Base-by-base conservation (phyloP, 2,113 vertebrate genomes). In the Lophura nycthemera region DNA sequence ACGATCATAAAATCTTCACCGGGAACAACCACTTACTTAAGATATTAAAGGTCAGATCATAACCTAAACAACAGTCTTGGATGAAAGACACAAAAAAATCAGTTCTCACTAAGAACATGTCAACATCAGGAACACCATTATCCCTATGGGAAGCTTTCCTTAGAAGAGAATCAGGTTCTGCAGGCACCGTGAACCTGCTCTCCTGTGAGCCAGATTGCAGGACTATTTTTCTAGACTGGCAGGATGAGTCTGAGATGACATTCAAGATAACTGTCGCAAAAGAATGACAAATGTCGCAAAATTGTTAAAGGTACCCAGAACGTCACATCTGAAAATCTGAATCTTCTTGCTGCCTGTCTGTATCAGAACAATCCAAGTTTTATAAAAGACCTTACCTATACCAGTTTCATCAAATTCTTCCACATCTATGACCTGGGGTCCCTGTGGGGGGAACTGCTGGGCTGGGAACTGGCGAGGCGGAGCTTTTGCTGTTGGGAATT, bases 341-440 rank as follows among this genome's bases (percentile, higher is more conserved):
- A 40, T 29, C 38, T 18, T 40, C 89, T 61, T 29, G 2, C 32
- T 64, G 11, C 4, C 21, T 63, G 19, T 43, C 16, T 48, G 27
- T 5, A 6, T 69, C 19, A 56, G 11, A 42, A 85, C 13, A 19
- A 56, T 24, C 29, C 50, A 21, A 38, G 27, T 17, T 18, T n/a
- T 78, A 65, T 8, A 43, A 43, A 89, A 59, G 24, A 65, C 36
- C 83, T 97, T 95, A 98, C 97, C 97, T 74, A 97, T 94, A 87
- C 95, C 98, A 38, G 97, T 97, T 89, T 98, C 97, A 88, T 97
- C 97, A 25, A 96, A 97, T 97, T 99, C 98, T 52, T 99, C 98
- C 90, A 99, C 98, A 48, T 98, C 98, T 72, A 99, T 96, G 92
- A 99, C 98, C 88, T 98, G 98, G 2, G 97, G 97, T 63, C 98